Evolutionary conservation across 2,888 invertebrate species (phyloP).

Genomic region (Nemotelus nigrinus): DNA sequence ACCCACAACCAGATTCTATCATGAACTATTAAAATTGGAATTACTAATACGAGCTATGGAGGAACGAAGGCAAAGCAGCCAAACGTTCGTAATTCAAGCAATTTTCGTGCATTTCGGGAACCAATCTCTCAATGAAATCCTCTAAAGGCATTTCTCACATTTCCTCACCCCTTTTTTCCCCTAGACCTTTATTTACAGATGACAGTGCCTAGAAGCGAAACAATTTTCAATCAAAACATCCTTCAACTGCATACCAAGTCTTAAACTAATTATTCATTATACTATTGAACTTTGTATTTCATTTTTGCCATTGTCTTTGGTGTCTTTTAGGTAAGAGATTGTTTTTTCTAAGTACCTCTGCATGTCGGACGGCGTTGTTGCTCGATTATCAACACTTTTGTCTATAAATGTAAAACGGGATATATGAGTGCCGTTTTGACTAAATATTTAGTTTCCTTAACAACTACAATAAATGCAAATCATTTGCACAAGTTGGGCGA

Average conservation of each 20-base stretch:
- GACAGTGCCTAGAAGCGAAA: conserved; percentile 43
- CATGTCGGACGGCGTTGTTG: conserved; percentile 52
- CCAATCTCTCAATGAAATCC: background rate
- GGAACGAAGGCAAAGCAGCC: too few relatives aligned
- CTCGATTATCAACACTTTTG: conserved; percentile 53
- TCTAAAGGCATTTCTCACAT: conserved; percentile 14
- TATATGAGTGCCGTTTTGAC: conserved; percentile 52
- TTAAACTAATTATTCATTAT: conserved; percentile 27
- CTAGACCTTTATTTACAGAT: conserved; percentile 24
- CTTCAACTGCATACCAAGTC: conserved; percentile 32
- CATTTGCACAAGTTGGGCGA: conserved; percentile 13
- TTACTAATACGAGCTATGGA: too few relatives aligned
- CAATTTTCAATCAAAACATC: conserved; percentile 7
- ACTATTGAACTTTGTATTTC: background rate
- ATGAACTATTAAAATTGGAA: too few relatives aligned
- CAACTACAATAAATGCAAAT: conserved; percentile 42
- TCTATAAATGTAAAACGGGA: conserved; percentile 54
- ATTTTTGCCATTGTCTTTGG: conserved; percentile 7
- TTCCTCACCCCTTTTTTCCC: background rate
- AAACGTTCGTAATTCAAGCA: too few relatives aligned
- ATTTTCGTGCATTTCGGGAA: too few relatives aligned
- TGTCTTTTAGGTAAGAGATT: conserved; percentile 35
- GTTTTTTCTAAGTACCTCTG: conserved; percentile 55
- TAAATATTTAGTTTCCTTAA: conserved; percentile 37
- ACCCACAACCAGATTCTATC: too few relatives aligned